Evolutionary conservation across 2,113 vertebrate genomes (phyloP).

Genomic region (Chrysemys picta): DNA sequence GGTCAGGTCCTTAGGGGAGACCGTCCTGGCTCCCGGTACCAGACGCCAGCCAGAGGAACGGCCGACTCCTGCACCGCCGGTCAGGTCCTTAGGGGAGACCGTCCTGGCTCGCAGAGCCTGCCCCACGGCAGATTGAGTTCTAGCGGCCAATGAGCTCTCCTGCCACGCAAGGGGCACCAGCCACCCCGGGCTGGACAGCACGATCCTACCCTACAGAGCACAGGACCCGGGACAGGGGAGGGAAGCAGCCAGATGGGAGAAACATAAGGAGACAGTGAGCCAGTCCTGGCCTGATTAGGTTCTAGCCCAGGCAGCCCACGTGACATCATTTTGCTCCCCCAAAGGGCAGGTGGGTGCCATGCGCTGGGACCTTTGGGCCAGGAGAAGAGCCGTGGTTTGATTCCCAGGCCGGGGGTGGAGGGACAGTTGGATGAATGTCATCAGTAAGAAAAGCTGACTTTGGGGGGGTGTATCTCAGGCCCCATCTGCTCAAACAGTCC

Average conservation of each 20-base stretch:
- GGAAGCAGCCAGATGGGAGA: not conserved
- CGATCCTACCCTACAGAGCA: not conserved
- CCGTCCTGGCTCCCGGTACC: not conserved
- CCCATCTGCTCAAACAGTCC: not conserved
- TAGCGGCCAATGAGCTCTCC: no score
- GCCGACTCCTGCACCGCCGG: not conserved
- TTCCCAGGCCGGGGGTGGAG: not conserved
- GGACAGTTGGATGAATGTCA: no score
- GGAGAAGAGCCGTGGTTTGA: not conserved
- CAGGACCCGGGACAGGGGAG: no score
- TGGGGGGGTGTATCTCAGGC: no score
- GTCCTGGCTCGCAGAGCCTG: no score
- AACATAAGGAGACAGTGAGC: not conserved
- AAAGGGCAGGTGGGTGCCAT: not conserved
- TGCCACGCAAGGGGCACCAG: no score
- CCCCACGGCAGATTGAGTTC: no score
- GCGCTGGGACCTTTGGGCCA: not conserved
- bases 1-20: not conserved
- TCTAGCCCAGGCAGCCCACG: no score
- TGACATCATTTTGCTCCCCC: not conserved
- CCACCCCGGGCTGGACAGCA: no score
- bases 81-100: fast-evolving
- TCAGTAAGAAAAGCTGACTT: no score
- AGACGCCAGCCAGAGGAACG: not conserved
- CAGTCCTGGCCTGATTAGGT: no score